Conservation (phyloP, 2,888 invertebrate genomes). For the Gari tellinella region DNA sequence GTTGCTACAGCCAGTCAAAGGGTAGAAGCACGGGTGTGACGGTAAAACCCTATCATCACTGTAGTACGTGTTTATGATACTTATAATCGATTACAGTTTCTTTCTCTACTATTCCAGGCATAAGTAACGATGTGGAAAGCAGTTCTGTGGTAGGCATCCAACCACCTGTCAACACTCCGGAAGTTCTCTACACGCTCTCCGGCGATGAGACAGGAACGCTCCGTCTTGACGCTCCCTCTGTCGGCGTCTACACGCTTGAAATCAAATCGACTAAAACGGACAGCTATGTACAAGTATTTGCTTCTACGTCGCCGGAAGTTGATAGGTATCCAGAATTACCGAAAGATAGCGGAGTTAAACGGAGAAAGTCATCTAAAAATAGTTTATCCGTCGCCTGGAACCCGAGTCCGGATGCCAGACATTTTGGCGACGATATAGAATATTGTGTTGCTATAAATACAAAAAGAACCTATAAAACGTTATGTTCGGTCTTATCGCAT, state of each 20-base stretch:
- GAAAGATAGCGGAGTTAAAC: constrained; percentile 41
- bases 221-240: constrained; percentile 51
- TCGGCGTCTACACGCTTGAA: constrained; percentile 74
- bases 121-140: constrained; percentile 37
- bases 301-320: constrained; percentile 68
- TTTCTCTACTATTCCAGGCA: constrained; percentile 31
- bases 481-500: constrained; percentile 86
- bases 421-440: constrained; percentile 69
- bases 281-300: constrained; percentile 76
- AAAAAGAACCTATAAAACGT: constrained; percentile 79
- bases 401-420: constrained; percentile 63
- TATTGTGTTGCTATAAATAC: constrained; percentile 87
- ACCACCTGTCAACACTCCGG: constrained; percentile 38
- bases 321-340: constrained; percentile 65
- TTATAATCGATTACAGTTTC: no score
- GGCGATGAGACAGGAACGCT: constrained; percentile 63
- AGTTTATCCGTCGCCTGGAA: constrained; percentile 62
- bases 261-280: constrained; percentile 73
- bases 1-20: no score
- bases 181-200: constrained; percentile 70
- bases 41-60: no score
- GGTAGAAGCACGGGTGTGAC: no score
- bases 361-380: constrained; percentile 38
- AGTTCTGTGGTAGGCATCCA: constrained; percentile 37
- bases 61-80: no score